Evolutionary conservation across 2,113 vertebrate genomes (phyloP), one percentile per base, ranked within the genome.

Genomic region (Cynoglossus semilaevis): DNA sequence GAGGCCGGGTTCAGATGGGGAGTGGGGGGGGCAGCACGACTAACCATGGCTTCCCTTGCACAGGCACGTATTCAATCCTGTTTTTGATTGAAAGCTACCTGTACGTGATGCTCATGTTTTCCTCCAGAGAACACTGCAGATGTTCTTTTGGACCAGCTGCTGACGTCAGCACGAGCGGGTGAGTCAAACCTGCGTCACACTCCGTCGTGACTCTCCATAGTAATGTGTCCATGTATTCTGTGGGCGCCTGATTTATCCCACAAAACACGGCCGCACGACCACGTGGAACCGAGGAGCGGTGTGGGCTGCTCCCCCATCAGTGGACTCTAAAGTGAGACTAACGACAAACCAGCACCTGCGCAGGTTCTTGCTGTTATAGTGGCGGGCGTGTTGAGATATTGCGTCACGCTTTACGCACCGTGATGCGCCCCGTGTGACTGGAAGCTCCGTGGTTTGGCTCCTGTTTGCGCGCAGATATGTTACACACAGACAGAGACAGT

Each of bases 121-220:
- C 50, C n/a, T 67, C 43, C 62, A 42, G 67, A 53, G 71, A 79
- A 71, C 68, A 82, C 70, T 86, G 81, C 84, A 84, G 84, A 85
- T 81, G 73, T 49, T 61, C 15, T 29, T 40, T 43, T 57, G 12
- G 15, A 69, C 58, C 65, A 51, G 43, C 38, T 72, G 57, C 73
- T 91, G 89, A 91, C 88, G 90, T 88, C 51, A 14, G 59, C 77
- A 66, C 62, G 72, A 71, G 54, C 58, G 12, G 64, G 80, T 91
- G 88, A 89, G 79, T 91, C 90, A 89, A 87, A 88, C 87, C 77
- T 88, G 86, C 86, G 88, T 88, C 86, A 89, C 70, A 79, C 82
- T 35, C 58, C 57, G 82, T 88, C 85, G 86, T 89, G 88, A 87
- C 77, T 85, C 61, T 17, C 85, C 82, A 85, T 89, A 85, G 85